Evolutionary conservation across 1,140 invertebrate species (phyloP).

Genomic region (Uloborus diversus): DNA sequence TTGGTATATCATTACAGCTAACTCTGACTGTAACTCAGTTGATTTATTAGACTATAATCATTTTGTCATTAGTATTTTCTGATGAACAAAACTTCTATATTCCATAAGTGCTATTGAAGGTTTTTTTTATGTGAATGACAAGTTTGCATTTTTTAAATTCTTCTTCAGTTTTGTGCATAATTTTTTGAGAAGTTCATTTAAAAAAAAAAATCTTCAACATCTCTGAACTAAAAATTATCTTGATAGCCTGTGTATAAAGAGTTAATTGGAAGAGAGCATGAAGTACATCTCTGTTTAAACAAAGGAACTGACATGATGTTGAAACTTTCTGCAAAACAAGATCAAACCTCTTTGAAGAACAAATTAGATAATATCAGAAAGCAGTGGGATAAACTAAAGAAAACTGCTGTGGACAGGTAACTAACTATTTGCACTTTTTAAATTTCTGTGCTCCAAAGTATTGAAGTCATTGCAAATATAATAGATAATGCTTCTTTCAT

Average conservation of each 20-base stretch:
- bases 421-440: neutral
- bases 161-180: too few species aligned
- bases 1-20: too few species aligned
- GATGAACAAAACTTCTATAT: too few species aligned
- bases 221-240: too few species aligned
- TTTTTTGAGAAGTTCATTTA: too few species aligned
- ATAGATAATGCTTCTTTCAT: neutral
- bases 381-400: constrained; percentile 88
- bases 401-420: constrained; percentile 77
- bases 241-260: constrained; percentile 86
- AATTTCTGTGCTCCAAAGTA: neutral
- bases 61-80: too few species aligned
- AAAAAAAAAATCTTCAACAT: too few species aligned
- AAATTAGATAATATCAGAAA: constrained; percentile 88
- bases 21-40: too few species aligned
- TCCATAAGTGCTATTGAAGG: too few species aligned
- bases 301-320: constrained; percentile 82
- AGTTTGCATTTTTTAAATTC: too few species aligned
- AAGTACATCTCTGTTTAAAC: constrained; percentile 92
- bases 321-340: constrained; percentile 68
- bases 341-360: constrained; percentile 68
- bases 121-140: too few species aligned
- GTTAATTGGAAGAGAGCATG: constrained; percentile 88
- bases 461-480: neutral
- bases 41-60: too few species aligned